Evolutionary conservation across 2,797 vertebrate genomes (phyloP), one percentile per base, ranked within the genome.

Genomic region (Pseudotriccus pelzelni): DNA sequence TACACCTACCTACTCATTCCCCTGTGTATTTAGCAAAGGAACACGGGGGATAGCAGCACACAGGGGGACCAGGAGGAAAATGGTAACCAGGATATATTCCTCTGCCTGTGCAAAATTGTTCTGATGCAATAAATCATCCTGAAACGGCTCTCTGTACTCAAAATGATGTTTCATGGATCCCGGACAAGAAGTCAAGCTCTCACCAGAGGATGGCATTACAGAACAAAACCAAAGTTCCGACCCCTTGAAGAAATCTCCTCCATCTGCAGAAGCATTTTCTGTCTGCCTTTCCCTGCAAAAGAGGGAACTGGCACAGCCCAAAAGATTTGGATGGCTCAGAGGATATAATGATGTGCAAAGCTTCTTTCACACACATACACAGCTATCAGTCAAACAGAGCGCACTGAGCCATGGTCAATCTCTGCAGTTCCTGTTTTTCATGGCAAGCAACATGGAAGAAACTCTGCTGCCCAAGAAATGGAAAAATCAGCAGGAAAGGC

Each of bases 191-290:
- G 90, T 78, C 92, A 96, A 90, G 86, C 87, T 82, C 97, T 97
- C 96, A 97, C 94, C 84, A 91, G 97, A 94, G 96, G 94, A 96
- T 94, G 94, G 87, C 70, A 85, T 91, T 94, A 87, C 23, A 59
- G 81, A 97, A 96, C 85, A 75, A 94, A 97, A 96, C 17, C 84
- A 92, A 90, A 95, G 62, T 90, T 92, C 78, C 78, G 34, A 84
- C 94, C 96, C 96, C 95, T 97, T 68, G 43, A 97, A 97, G 95
- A 97, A 96, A 95, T 90, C 80, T 94, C 81, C 84, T 97, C 85
- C 87, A 95, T 93, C 94, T 97, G 91, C 67, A 12, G 20, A 12
- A 36, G 37, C 59, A 63, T 89, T 83, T 96, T 96, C 79, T 97
- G 73, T 84, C 91, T 88, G 76, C 55, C 85, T 96, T 97, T 88